A percentile compares a stretch with the other conserved stretches of the same genome.
phyloP scores from a whole-genome alignment of 1,140 invertebrate genomes.

The Drosophila ogumai region DNA sequence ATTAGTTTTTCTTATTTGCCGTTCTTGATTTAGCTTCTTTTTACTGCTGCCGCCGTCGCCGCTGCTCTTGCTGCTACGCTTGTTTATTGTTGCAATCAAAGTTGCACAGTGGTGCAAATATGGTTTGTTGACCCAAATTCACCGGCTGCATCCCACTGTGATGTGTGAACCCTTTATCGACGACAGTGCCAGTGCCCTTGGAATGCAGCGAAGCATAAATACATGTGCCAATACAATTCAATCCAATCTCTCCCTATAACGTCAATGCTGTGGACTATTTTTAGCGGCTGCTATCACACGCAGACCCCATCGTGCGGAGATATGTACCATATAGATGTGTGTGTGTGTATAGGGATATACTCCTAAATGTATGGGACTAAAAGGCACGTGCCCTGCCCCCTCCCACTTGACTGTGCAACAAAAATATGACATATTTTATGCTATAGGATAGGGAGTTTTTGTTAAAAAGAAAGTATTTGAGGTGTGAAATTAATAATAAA shows the following conservation, averaged over 20 bases:
- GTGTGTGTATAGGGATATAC: constrained; percentile 17
- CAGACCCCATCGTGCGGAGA: constrained; percentile 23
- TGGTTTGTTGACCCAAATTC: not conserved
- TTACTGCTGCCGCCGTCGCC: constrained; percentile 10
- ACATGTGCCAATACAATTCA: constrained; percentile 55
- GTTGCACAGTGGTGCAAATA: constrained; percentile 42
- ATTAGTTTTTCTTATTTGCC: constrained; percentile 55
- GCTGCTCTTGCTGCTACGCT: constrained; percentile 5
- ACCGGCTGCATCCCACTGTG: constrained; percentile 6
- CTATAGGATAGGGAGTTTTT: not conserved
- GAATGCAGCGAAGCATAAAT: constrained; percentile 47
- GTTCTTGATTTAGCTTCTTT: constrained; percentile 28
- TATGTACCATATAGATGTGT: constrained; percentile 6
- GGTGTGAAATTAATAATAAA: not conserved
- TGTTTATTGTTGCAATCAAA: constrained; percentile 66
- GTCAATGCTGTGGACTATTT: constrained; percentile 55
- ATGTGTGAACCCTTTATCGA: constrained; percentile 9
- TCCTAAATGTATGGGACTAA: constrained; percentile 27
- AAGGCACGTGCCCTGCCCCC: constrained; percentile 26
- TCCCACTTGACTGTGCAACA: constrained; percentile 5
- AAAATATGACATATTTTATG: not conserved
- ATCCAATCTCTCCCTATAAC: constrained; percentile 49
- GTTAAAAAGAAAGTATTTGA: too few species aligned
- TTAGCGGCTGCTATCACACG: constrained; percentile 55
- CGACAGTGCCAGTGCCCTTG: constrained; percentile 28